Percentiles rank a stretch among this genome's conserved stretches.
Conservation (phyloP, 2,113 vertebrate genomes). For the Amphiprion ocellaris region DNA sequence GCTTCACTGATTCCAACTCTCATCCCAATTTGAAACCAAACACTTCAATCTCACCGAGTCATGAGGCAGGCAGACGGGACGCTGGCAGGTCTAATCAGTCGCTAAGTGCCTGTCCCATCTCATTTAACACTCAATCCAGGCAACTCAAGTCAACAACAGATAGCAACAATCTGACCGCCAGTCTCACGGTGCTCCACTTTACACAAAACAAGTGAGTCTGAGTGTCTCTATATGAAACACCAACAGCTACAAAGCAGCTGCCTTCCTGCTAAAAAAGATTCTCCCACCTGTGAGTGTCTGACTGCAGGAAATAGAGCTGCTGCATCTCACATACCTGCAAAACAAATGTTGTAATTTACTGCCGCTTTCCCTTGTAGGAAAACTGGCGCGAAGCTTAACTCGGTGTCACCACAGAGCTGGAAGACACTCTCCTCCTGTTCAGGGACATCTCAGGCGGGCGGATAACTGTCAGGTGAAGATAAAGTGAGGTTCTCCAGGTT, state of each 20-base stretch:
- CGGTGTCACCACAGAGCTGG: neutral
- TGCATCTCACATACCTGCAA: constrained; percentile 6
- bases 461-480: constrained; percentile 15
- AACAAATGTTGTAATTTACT: neutral
- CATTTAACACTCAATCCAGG: constrained; percentile 48
- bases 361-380: neutral
- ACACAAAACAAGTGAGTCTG: constrained; percentile 1
- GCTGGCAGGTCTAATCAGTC: constrained; percentile 61
- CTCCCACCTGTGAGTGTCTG: neutral
- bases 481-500: constrained; percentile 24
- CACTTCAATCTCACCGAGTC: constrained; percentile 39
- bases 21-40: constrained; percentile 22
- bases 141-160: constrained; percentile 33
- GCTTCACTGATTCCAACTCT: neutral
- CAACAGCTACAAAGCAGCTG: neutral
- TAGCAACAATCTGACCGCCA: constrained; percentile 36
- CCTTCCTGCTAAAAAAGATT: neutral
- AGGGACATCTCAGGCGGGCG: constrained; percentile 12
- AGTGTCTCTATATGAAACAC: constrained; percentile 2
- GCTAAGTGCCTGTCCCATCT: constrained; percentile 49
- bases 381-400: constrained; percentile 5
- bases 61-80: constrained; percentile 31
- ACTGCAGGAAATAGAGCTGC: neutral
- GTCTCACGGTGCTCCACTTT: neutral
- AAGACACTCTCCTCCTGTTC: constrained; percentile 6